Base-by-base conservation (phyloP, 2,113 vertebrate genomes). In the Cebus imitator region DNA sequence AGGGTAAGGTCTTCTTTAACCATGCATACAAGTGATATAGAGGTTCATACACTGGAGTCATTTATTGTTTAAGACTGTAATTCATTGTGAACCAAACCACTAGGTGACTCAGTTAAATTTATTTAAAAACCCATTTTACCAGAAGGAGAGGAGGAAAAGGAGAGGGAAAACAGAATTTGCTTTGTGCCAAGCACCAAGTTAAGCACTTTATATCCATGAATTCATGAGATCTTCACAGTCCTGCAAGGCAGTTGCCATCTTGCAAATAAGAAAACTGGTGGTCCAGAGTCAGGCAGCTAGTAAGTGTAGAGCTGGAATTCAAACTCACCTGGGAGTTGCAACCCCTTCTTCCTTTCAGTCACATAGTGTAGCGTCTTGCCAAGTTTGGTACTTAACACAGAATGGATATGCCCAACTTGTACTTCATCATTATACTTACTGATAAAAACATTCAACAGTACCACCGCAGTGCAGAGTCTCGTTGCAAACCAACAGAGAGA, bases 91-190 rank as follows among this genome's bases (percentile, higher is more conserved):
- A 88, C 40, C 18, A 80, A 91, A 78, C 13, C 37, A 89, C 73
- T 78, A 76, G 27, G 21, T 80, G 50, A 40, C 5, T 85, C 64
- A 25, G 5, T 78, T 79, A 76, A 92, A 40, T 45, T 43, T 11
- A 35, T 78, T 96, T 85, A 64, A 86, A 94, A 95, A 25, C 14
- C 18, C 52, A 68, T 79, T 87, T 85, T 93, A 20, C 55, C 82
- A 84, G 45, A n/a, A 81, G 57, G 3, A 85, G 9, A 45, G 43
- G n/a, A 72, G 20, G 8, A 55, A 14, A 79, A 87, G 61, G 12
- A 78, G 10, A 72, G 55, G 11, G 17, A 52, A 68, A 82, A 55
- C 40, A 68, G 84, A 91, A 8, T 8, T 40, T 35, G 18, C 32
- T 48, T 61, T 85, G 70, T 48, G 25, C 7, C 52, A 66, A 16